phyloP scores from a whole-genome alignment of 35 echinoderm and acorn worm genomes.

The Acanthaster planci region DNA sequence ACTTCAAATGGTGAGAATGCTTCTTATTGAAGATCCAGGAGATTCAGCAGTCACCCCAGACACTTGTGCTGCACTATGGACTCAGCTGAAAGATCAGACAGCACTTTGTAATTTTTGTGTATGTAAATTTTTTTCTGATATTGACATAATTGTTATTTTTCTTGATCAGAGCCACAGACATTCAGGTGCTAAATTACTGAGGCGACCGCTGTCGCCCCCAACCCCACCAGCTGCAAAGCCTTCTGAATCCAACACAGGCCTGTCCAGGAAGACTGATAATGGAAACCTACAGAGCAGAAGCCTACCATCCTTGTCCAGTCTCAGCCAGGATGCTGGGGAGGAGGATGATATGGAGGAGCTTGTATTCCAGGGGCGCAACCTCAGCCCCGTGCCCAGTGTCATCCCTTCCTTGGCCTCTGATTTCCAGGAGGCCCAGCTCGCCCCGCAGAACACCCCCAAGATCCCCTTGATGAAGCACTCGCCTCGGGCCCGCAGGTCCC shows the following conservation, averaged over 20 bases:
- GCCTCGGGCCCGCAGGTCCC: background rate
- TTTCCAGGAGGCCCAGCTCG: slow-evolving; percentile 46
- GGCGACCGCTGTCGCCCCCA: slow-evolving; percentile 60
- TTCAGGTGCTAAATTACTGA: slow-evolving; percentile 26
- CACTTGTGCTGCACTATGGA: no score
- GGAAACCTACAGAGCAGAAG: slow-evolving; percentile 62
- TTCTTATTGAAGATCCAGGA: no score
- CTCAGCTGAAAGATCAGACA: no score
- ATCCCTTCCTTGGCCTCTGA: slow-evolving; percentile 73
- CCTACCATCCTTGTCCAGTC: slow-evolving; percentile 52
- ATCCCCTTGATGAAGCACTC: slow-evolving; percentile 3
- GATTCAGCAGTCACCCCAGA: no score
- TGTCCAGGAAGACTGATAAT: background rate
- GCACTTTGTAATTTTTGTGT: no score
- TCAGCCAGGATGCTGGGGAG: slow-evolving; percentile 41
- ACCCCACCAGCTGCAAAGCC: slow-evolving; percentile 41
- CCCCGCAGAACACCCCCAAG: slow-evolving; percentile 89
- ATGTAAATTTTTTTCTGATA: no score
- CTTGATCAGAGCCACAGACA: background rate
- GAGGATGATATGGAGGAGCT: slow-evolving; percentile 11
- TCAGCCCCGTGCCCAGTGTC: slow-evolving; percentile 68
- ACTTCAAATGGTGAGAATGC: no score
- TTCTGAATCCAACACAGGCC: slow-evolving; percentile 1
- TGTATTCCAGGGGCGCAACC: background rate
- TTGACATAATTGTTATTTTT: background rate